These are phyloP conservation scores for Chanos chanos DNA, from an alignment of 2,797 vertebrate species.

Conservation along the genomic window DNA sequence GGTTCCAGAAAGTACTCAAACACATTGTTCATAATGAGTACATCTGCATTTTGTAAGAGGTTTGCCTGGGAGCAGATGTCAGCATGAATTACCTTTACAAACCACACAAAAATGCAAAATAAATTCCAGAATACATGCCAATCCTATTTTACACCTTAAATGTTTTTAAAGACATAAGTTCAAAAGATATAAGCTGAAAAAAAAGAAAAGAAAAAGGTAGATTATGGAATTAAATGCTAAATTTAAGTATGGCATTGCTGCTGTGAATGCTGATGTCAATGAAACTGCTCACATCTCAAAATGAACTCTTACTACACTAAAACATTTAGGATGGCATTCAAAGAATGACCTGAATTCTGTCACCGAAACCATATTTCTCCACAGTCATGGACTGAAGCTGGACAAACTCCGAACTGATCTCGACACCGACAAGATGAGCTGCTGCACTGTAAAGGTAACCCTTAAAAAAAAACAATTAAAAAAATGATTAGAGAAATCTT, in stretches of 20 bases:
- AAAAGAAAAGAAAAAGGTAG: neutral
- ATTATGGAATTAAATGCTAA: neutral
- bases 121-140: too few relatives aligned
- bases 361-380: conserved; percentile 79
- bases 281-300: neutral
- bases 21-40: conserved; percentile 93
- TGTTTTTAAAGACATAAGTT: neutral
- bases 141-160: too few relatives aligned
- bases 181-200: neutral
- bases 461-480: conserved; percentile 59
- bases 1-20: conserved; percentile 92
- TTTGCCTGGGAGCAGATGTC: conserved; percentile 78
- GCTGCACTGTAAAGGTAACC: conserved; percentile 87
- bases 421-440: conserved; percentile 78
- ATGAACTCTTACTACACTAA: too few relatives aligned
- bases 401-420: conserved; percentile 88
- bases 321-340: neutral
- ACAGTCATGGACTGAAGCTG: conserved; percentile 80
- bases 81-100: conserved; percentile 79
- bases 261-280: neutral
- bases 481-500: neutral
- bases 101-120: neutral
- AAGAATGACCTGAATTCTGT: conserved; percentile 77
- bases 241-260: neutral
- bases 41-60: conserved; percentile 81